Evolutionary conservation across 2,113 vertebrate genomes (phyloP).

Genomic region (Hippocampus zosterae): DNA sequence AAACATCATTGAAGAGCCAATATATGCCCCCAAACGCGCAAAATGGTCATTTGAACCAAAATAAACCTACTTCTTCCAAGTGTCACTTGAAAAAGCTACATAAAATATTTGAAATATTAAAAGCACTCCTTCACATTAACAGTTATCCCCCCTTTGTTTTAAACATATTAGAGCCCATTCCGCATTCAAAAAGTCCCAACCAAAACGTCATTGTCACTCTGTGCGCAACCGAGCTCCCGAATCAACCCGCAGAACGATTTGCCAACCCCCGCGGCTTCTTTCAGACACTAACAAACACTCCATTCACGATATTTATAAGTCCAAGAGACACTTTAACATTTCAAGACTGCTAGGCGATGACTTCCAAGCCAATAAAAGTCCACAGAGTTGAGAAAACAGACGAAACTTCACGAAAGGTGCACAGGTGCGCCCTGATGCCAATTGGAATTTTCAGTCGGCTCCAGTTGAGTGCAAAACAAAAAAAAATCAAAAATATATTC

Average conservation of each 20-base stretch:
- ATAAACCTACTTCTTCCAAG: slow-evolving; percentile 15
- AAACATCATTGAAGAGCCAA: slow-evolving; percentile 40
- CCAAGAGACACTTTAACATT: slow-evolving; percentile 18
- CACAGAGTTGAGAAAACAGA: not conserved
- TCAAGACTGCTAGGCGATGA: slow-evolving; percentile 14
- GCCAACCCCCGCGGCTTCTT: slow-evolving; percentile 37
- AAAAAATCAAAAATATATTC: not conserved
- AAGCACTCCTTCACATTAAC: slow-evolving; percentile 41
- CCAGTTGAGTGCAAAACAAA: not conserved
- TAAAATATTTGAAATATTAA: slow-evolving; percentile 22
- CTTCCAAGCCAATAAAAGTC: slow-evolving; percentile 16
- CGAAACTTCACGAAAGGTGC: slow-evolving; percentile 47
- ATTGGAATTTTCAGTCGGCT: slow-evolving; percentile 1
- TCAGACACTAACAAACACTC: slow-evolving; percentile 16
- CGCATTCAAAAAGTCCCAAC: slow-evolving; percentile 51
- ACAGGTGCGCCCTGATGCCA: slow-evolving; percentile 45
- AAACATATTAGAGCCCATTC: slow-evolving; percentile 63
- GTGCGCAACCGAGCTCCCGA: slow-evolving; percentile 46
- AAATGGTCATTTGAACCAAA: slow-evolving; percentile 29
- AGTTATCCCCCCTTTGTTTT: slow-evolving; percentile 49
- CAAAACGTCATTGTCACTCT: slow-evolving; percentile 32
- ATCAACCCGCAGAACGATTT: slow-evolving; percentile 17
- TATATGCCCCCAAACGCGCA: slow-evolving; percentile 26
- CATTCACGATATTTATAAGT: slow-evolving; percentile 11
- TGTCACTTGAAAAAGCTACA: slow-evolving; percentile 27